Conservation (phyloP, 2,113 vertebrate genomes). For the Apteryx mantelli region DNA sequence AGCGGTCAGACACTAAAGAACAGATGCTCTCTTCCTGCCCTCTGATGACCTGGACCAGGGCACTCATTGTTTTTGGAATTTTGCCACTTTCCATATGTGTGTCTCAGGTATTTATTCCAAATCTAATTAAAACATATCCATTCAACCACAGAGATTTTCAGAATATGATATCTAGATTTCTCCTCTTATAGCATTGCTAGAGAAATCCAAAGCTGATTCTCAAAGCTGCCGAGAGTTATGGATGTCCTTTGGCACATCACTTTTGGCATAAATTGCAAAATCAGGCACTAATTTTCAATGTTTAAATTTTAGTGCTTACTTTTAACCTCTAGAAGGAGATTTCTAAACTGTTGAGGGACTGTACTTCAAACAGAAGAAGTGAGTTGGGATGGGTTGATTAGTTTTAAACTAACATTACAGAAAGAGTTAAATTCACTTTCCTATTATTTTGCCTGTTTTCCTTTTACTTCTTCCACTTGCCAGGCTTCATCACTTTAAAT, state of each 20-base stretch:
- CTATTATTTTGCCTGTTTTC: neutral
- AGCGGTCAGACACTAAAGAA: neutral
- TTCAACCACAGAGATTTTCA: neutral
- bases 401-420: neutral
- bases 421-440: neutral
- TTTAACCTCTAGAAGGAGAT: neutral
- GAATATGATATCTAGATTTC: neutral
- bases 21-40: neutral
- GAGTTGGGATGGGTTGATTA: neutral
- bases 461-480: neutral
- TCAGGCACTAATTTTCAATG: neutral
- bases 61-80: neutral
- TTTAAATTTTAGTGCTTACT: neutral
- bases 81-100: neutral
- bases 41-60: neutral
- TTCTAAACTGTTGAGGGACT: neutral
- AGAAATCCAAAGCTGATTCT: neutral
- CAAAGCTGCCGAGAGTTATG: neutral
- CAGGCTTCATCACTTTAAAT: neutral
- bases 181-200: neutral
- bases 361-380: neutral
- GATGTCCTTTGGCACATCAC: neutral
- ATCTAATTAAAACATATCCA: neutral
- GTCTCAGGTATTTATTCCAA: neutral
- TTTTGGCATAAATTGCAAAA: neutral